Percentiles rank a stretch among this genome's conserved stretches.
Evolutionary conservation across 2,888 invertebrate genomes (phyloP).

Genomic region (Brachycybe producta): DNA sequence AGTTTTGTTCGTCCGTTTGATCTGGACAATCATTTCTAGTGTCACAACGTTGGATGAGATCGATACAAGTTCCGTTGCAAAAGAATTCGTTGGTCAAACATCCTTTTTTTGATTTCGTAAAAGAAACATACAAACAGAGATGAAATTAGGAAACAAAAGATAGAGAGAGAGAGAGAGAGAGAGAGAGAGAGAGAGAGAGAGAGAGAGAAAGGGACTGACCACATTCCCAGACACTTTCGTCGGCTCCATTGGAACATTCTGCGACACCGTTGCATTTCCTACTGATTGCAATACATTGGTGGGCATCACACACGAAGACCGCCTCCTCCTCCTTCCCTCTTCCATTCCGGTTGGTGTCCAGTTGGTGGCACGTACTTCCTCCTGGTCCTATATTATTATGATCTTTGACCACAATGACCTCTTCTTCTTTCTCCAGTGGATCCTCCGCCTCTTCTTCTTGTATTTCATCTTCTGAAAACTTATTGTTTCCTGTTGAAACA

Average conservation of each 20-base stretch:
- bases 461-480: too few relatives aligned
- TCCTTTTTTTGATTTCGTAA: slow-evolving; percentile 29
- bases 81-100: slow-evolving; percentile 38
- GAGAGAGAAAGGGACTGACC: too few relatives aligned
- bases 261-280: slow-evolving; percentile 26
- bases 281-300: slow-evolving; percentile 23
- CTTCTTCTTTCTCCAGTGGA: too few relatives aligned
- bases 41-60: slow-evolving; percentile 36
- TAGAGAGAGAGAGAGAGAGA: too few relatives aligned
- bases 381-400: neutral
- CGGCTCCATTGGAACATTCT: slow-evolving; percentile 16
- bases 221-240: slow-evolving; percentile 17
- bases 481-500: too few relatives aligned
- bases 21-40: slow-evolving; percentile 33
- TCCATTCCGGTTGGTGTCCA: neutral
- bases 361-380: neutral
- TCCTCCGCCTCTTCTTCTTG: too few relatives aligned
- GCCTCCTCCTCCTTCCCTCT: neutral
- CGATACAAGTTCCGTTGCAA: slow-evolving; percentile 37
- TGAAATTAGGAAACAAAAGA: too few relatives aligned
- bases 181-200: too few relatives aligned
- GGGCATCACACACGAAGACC: slow-evolving; percentile 14
- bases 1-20: slow-evolving; percentile 36
- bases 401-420: too few relatives aligned
- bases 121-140: too few relatives aligned